phyloP scores from a whole-genome alignment of 2,888 invertebrate species.

The Drosophila colorata region DNA sequence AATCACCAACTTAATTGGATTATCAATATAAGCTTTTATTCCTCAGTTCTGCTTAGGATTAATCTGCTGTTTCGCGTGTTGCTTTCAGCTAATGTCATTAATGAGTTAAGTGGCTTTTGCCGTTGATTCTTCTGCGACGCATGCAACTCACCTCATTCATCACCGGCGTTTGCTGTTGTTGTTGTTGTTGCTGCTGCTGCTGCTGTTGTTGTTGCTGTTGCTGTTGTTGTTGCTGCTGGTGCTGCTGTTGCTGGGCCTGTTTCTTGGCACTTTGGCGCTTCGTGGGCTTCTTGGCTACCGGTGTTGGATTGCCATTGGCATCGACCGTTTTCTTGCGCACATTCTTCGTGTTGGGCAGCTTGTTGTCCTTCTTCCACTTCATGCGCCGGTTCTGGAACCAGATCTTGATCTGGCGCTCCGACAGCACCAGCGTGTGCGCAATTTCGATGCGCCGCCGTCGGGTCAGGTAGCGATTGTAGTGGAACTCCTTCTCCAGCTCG shows the following conservation, averaged over 20 bases:
- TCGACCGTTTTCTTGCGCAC: conserved; percentile 88
- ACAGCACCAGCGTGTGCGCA: conserved; percentile 97
- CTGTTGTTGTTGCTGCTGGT: conserved; percentile 62
- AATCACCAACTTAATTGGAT: background rate
- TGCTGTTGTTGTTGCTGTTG: conserved; percentile 57
- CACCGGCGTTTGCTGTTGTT: conserved; percentile 79
- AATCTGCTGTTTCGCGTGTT: background rate
- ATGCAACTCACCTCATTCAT: conserved; percentile 84
- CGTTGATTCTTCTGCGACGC: conserved; percentile 51
- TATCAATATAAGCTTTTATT: background rate
- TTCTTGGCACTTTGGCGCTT: conserved; percentile 83
- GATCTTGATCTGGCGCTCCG: conserved; percentile 95
- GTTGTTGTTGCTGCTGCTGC: conserved; percentile 44
- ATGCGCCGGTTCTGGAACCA: conserved; percentile 94
- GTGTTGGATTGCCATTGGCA: conserved; percentile 84
- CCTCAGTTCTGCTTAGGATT: background rate
- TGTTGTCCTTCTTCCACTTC: conserved; percentile 93
- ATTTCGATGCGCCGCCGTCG: conserved; percentile 98
- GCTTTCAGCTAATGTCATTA: conserved; percentile 40
- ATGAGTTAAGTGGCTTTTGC: conserved; percentile 48
- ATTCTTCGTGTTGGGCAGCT: conserved; percentile 87
- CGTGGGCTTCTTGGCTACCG: conserved; percentile 83
- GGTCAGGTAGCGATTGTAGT: conserved; percentile 98
- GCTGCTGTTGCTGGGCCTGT: conserved; percentile 73
- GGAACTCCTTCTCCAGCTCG: conserved; percentile 98